Conservation (phyloP, 2,888 invertebrate genomes). For the Cataglyphis rosenhaueri region DNA sequence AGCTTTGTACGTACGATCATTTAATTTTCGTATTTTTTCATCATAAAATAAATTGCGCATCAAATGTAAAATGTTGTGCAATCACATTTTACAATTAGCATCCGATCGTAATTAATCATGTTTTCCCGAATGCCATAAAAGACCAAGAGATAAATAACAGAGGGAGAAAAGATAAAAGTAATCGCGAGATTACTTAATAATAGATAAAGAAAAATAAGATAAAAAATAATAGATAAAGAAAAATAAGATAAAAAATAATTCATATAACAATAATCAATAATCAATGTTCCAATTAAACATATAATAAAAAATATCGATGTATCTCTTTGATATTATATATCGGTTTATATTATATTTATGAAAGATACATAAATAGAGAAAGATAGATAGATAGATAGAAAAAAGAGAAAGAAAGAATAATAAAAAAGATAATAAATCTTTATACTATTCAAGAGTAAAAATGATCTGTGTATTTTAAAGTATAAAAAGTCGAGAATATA, state of each 20-base stretch:
- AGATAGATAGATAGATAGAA: not conserved
- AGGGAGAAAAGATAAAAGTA: not conserved
- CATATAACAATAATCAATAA: not conserved
- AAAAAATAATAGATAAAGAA: not conserved
- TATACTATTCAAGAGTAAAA: not conserved
- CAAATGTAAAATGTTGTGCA: not conserved
- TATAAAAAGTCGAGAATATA: not conserved
- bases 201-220: not conserved
- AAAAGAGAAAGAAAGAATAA: not conserved
- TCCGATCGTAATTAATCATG: not conserved
- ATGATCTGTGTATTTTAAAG: not conserved
- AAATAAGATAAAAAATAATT: not conserved
- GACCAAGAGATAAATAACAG: not conserved
- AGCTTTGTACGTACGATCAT: not conserved
- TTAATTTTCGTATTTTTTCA: not conserved
- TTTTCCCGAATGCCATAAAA: not conserved
- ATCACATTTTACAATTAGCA: not conserved
- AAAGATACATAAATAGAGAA: not conserved
- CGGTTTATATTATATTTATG: not conserved
- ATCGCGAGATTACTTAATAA: not conserved
- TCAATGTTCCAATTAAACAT: not conserved
- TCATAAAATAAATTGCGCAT: not conserved
- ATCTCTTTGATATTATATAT: not conserved
- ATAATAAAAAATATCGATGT: not conserved
- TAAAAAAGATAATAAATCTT: not conserved